A percentile compares a stretch with the other conserved stretches of the same genome.
Evolutionary conservation across 2,113 vertebrate genomes (phyloP).

Genomic region (Pollachius pollachius): DNA sequence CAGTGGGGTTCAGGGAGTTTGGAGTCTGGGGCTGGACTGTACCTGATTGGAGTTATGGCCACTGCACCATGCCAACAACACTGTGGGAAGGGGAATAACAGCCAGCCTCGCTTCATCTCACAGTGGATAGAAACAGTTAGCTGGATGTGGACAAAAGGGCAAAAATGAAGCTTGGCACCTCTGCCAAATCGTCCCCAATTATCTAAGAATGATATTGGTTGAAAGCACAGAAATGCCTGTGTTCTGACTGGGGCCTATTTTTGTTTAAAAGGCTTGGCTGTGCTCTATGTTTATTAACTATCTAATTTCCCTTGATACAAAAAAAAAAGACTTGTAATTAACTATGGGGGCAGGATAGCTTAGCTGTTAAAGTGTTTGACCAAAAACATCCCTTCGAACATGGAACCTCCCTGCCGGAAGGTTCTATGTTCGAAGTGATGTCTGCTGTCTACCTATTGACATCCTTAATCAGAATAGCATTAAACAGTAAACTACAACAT

Average conservation of each 20-base stretch:
- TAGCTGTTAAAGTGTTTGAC: too few species aligned
- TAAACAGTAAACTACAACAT: too few species aligned
- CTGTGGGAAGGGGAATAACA: conserved; percentile 48
- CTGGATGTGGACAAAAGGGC: conserved; percentile 21
- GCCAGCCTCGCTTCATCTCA: conserved; percentile 17
- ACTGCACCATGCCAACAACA: conserved; percentile 45
- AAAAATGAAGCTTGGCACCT: conserved; percentile 15
- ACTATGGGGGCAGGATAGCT: too few species aligned
- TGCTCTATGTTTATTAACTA: too few species aligned
- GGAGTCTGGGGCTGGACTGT: conserved; percentile 57
- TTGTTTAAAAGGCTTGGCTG: conserved; percentile 10
- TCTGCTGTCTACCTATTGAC: too few species aligned
- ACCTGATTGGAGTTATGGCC: conserved; percentile 57
- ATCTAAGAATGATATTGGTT: conserved; percentile 30
- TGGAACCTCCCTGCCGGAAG: too few species aligned
- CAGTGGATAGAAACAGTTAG: conserved; percentile 29
- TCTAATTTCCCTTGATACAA: too few species aligned
- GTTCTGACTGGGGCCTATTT: conserved; percentile 35
- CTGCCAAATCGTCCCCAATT: conserved; percentile 33
- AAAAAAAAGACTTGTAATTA: too few species aligned
- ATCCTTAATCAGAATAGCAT: too few species aligned
- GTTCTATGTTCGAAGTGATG: too few species aligned
- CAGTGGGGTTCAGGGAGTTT: conserved; percentile 61
- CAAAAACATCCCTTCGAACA: too few species aligned
- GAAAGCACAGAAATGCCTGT: conserved; percentile 26